Evolutionary conservation across 1,140 invertebrate genomes (phyloP).

Genomic region (Drosophila sp.): DNA sequence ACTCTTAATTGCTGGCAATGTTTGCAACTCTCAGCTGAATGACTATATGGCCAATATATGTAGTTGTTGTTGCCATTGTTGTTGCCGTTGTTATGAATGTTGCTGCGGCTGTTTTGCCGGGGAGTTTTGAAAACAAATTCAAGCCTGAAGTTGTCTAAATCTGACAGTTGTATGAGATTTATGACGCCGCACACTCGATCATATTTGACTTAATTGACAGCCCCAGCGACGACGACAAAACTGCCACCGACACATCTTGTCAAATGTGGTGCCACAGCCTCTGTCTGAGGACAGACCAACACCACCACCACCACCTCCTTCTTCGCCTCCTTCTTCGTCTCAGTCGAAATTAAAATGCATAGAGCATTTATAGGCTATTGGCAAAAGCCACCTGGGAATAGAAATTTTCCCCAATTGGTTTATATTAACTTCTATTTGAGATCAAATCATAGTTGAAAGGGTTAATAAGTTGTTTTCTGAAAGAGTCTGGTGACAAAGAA

Average conservation of each 20-base stretch:
- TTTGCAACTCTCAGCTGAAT: conserved; percentile 4
- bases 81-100: conserved; percentile 22
- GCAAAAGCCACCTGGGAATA: too few relatives aligned
- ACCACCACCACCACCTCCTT: too few relatives aligned
- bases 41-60: conserved; percentile 1
- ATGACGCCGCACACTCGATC: conserved; percentile 77
- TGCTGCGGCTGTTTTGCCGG: conserved; percentile 18
- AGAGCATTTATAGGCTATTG: too few relatives aligned
- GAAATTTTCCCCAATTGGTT: too few relatives aligned
- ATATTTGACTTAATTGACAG: conserved; percentile 81
- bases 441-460: too few relatives aligned
- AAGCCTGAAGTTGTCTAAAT: conserved; percentile 74
- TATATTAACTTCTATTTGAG: too few relatives aligned
- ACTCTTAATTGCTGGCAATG: conserved; percentile 51
- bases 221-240: conserved; percentile 76
- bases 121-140: conserved; percentile 30
- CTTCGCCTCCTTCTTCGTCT: too few relatives aligned
- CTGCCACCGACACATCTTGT: conserved; percentile 64
- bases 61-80: conserved; percentile 15
- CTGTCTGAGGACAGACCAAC: too few relatives aligned
- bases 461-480: too few relatives aligned
- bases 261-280: conserved; percentile 12
- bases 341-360: too few relatives aligned
- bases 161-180: conserved; percentile 80
- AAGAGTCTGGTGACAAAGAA: too few relatives aligned